These are phyloP conservation scores for Heliopora coerulea DNA, from an alignment of 92 coral and sea anemone species.

Conservation along the genomic window DNA sequence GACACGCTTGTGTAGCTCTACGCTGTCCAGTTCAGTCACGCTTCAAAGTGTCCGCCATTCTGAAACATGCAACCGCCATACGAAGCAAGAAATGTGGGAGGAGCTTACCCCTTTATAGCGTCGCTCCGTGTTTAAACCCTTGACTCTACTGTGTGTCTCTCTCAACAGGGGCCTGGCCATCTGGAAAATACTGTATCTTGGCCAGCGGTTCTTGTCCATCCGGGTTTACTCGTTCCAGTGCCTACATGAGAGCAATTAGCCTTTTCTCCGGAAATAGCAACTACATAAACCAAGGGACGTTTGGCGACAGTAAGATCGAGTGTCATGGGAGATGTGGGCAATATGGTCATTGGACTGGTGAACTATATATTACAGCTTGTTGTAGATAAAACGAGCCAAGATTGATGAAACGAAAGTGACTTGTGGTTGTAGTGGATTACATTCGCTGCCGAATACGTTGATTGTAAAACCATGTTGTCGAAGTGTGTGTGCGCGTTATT, in stretches of 20 bases:
- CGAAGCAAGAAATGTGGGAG: too few relatives aligned
- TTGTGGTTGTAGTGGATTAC: too few relatives aligned
- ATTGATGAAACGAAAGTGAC: neutral
- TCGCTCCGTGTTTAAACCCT: too few relatives aligned
- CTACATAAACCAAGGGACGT: conserved; percentile 62
- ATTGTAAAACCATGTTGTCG: too few relatives aligned
- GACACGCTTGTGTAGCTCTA: too few relatives aligned
- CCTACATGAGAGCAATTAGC: conserved; percentile 66
- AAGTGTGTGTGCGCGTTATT: too few relatives aligned
- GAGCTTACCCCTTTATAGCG: too few relatives aligned
- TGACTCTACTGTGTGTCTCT: too few relatives aligned
- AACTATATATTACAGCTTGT: conserved; percentile 65
- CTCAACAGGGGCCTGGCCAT: conserved; percentile 67
- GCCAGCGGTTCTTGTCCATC: conserved; percentile 76
- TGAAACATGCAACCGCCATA: too few relatives aligned
- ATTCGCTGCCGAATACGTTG: too few relatives aligned
- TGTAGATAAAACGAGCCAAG: conserved; percentile 59
- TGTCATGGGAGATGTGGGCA: conserved; percentile 76
- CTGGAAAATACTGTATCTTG: conserved; percentile 79
- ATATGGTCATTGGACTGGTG: conserved; percentile 80
- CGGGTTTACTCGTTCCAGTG: conserved; percentile 58
- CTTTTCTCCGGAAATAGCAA: conserved; percentile 32
- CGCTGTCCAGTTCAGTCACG: too few relatives aligned
- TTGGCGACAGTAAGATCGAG: conserved; percentile 74
- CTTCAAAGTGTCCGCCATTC: too few relatives aligned